These are phyloP conservation scores for Eretmocerus hayati DNA, from an alignment of 2,888 invertebrate genomes.

Conservation along the genomic window DNA sequence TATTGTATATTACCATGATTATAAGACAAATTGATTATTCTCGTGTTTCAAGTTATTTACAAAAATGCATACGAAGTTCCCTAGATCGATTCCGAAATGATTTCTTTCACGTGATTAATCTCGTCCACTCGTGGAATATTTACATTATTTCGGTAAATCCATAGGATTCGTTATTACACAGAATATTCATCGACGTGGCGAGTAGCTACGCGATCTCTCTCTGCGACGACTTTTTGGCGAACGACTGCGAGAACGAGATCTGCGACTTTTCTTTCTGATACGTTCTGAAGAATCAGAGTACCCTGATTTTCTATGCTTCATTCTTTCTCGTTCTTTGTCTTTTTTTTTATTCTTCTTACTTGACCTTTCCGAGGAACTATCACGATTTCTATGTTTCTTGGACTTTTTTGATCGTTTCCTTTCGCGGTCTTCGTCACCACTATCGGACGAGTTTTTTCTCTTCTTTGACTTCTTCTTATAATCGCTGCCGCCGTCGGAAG, in stretches of 20 bases:
- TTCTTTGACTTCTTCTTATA: constrained; percentile 28
- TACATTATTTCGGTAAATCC: constrained; percentile 23
- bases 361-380: constrained; percentile 43
- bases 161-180: constrained; percentile 14
- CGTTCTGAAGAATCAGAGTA: constrained; percentile 48
- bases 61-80: too few relatives aligned
- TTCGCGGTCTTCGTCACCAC: constrained; percentile 27
- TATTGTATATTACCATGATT: too few relatives aligned
- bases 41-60: too few relatives aligned
- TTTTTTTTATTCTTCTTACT: constrained; percentile 54
- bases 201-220: constrained; percentile 5
- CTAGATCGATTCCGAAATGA: too few relatives aligned
- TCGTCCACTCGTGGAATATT: too few relatives aligned
- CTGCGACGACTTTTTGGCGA: constrained; percentile 7
- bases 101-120: background rate
- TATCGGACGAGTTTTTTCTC: constrained; percentile 26
- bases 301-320: constrained; percentile 47
- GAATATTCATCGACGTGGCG: constrained; percentile 7
- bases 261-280: constrained; percentile 45
- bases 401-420: constrained; percentile 42
- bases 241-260: constrained; percentile 24
- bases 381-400: constrained; percentile 40
- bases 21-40: too few relatives aligned
- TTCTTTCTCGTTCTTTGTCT: constrained; percentile 54
- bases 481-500: constrained; percentile 26